Evolutionary conservation across 2,797 vertebrate genomes (phyloP), one percentile per base, ranked within the genome.

Genomic region (Xyrichtys novacula): DNA sequence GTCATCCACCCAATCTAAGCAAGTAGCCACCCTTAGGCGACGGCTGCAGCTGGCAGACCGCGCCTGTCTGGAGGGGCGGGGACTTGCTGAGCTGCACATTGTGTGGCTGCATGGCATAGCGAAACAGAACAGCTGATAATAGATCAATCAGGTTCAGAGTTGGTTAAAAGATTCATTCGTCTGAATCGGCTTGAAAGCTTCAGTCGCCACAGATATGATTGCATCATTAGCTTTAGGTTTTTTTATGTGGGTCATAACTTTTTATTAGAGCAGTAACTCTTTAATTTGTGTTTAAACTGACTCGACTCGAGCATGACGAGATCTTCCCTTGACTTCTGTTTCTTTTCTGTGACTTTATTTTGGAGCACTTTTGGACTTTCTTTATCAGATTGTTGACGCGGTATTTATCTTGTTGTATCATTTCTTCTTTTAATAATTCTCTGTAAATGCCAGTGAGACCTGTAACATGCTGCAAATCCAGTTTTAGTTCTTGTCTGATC

Each of bases 21-120:
- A 19, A 40, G 20, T 55, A 53, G 56, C 53, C 38, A 38, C 17
- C 57, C 28, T 29, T 2, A 3, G 44, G 44, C 26, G 28, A 66
- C 22, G 34, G 47, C 47, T 49, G 26, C 44, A 10, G 70, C 31
- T 23, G 17, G 67, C 46, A 8, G 17, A 40, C 88, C 83, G 49
- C 85, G 85, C 85, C 85, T 77, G 84, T 90, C 82, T 89, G 72
- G 39, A 65, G 22, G 44, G 57, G 52, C 7, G 50, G 62, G 66
- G 23, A 0, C 29, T 29, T 19, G 19, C 29, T 34, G 23, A 36
- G 23, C 26, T 47, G 57, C 46, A 54, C 36, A 29, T 31, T 40
- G 26, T 25, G 12, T 8, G 5, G 23, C 53, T 39, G 39, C 14
- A 12, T 44, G 22, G 49, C 32, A 6, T 10, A 10, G 39, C 4